Base-by-base conservation (phyloP, 2,113 vertebrate species). In the Tupaia tana region DNA sequence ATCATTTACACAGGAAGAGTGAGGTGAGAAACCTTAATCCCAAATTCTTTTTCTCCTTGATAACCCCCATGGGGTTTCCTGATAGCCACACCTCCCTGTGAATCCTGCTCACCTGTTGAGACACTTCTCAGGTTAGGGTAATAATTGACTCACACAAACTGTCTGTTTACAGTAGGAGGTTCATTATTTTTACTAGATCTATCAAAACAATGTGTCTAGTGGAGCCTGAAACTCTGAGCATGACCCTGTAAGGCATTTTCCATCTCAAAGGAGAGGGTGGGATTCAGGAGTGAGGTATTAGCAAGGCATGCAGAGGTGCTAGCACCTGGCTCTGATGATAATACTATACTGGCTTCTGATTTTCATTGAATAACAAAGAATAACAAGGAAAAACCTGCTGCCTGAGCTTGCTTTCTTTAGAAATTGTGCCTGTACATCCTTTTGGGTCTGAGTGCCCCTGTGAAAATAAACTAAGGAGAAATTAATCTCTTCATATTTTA, bases 91-190 rank as follows among this genome's bases (percentile, higher is more conserved):
- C 8, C 3, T 11, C 29, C 11, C 70, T 15, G 7, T 19, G 69
- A 29, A 43, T 29, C 29, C 24, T 29, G 7, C 10, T 18, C 27
- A 2, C n/a, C 75, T 34, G 5, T 2, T 19, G 13, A 90, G 31
- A 10, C 3, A 4, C 13, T 11, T 2, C 31, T n/a, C 9, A 1
- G 16, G 61, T 18, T 3, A 27, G 0, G 0, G 13, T 12, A 4
- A 14, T 3, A 4, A 9, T 7, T 63, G 63, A 70, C 54, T 16
- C 13, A 27, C 6, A 58, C 52, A n/a, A 58, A 20, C 3, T 86
- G 67, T 74, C 75, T 31, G 2, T 25, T 20, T 10, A 34, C 12
- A 64, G 70, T 31, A 67, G 22, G 6, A 31, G 19, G 14, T 70
- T 34, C 12, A 31, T 61, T 43, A 43, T 27, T 84, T 77, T 92